Evolutionary conservation across 2,888 invertebrate genomes (phyloP).

Genomic region (Serrognathus titanus): DNA sequence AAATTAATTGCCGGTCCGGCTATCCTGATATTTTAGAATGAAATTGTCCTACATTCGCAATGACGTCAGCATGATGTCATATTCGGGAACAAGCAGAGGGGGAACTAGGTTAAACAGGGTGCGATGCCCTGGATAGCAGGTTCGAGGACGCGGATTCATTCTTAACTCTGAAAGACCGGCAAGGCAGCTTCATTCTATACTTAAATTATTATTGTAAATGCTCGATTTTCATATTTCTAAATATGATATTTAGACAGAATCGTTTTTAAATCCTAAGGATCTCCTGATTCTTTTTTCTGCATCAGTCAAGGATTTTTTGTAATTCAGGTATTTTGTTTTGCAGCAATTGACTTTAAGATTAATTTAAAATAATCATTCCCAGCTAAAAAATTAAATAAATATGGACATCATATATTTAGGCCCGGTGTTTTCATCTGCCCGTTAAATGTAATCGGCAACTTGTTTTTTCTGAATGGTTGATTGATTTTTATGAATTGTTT

Average conservation of each 20-base stretch:
- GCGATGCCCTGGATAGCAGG: slow-evolving; percentile 57
- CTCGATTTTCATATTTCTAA: not conserved
- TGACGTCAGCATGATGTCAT: slow-evolving; percentile 57
- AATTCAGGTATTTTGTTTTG: no score
- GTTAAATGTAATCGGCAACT: no score
- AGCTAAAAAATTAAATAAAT: no score
- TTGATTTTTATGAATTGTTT: no score
- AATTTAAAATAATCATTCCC: no score
- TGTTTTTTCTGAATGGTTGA: no score
- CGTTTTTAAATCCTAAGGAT: no score
- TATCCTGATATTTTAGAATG: slow-evolving; percentile 59
- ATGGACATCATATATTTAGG: no score
- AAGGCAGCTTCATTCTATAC: slow-evolving; percentile 3
- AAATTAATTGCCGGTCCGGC: slow-evolving; percentile 27
- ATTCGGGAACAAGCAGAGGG: slow-evolving; percentile 23
- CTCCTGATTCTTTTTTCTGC: no score
- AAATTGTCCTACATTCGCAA: slow-evolving; percentile 61
- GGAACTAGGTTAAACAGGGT: slow-evolving; percentile 66
- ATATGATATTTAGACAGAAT: not conserved
- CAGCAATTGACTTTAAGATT: no score
- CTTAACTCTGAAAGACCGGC: slow-evolving; percentile 24
- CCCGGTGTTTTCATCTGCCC: no score
- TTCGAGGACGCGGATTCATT: slow-evolving; percentile 47
- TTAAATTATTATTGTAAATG: slow-evolving; percentile 1
- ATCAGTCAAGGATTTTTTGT: no score